These are phyloP conservation scores for Congeria kusceri DNA, from an alignment of 2,888 invertebrate species.

Conservation along the genomic window DNA sequence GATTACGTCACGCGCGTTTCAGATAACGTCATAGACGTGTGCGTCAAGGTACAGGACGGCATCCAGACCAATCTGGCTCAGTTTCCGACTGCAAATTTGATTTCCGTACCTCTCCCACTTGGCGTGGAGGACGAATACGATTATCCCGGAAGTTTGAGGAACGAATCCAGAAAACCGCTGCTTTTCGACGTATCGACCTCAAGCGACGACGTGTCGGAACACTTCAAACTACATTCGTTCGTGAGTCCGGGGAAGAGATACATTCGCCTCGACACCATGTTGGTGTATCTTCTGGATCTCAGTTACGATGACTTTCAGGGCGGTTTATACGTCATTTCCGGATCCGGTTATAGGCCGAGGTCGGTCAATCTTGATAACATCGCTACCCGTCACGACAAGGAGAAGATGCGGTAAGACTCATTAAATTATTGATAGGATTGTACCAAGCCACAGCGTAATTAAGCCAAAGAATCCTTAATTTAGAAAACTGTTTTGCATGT, in stretches of 20 bases:
- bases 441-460: too few relatives aligned
- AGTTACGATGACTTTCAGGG: slow-evolving; percentile 53
- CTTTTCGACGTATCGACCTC: slow-evolving; percentile 56
- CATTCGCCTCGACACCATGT: slow-evolving; percentile 60
- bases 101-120: slow-evolving; percentile 58
- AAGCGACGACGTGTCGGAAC: slow-evolving; percentile 42
- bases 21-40: slow-evolving; percentile 56
- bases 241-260: slow-evolving; percentile 57
- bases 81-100: slow-evolving; percentile 54
- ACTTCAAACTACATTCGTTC: slow-evolving; percentile 56
- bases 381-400: slow-evolving; percentile 61
- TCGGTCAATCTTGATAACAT: slow-evolving; percentile 65
- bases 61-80: slow-evolving; percentile 51
- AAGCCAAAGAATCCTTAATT: too few relatives aligned
- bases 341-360: slow-evolving; percentile 61
- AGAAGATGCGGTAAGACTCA: slow-evolving; percentile 24
- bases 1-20: slow-evolving; percentile 55
- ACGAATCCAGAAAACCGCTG: slow-evolving; percentile 54
- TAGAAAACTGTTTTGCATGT: too few relatives aligned
- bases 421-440: too few relatives aligned
- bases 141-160: slow-evolving; percentile 37
- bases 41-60: slow-evolving; percentile 65
- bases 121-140: slow-evolving; percentile 56
- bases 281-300: slow-evolving; percentile 64
- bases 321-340: slow-evolving; percentile 46